Percentiles rank a stretch among this genome's conserved stretches.
Evolutionary conservation across 2,797 vertebrate species (phyloP).

Genomic region (Leuciscus waleckii): DNA sequence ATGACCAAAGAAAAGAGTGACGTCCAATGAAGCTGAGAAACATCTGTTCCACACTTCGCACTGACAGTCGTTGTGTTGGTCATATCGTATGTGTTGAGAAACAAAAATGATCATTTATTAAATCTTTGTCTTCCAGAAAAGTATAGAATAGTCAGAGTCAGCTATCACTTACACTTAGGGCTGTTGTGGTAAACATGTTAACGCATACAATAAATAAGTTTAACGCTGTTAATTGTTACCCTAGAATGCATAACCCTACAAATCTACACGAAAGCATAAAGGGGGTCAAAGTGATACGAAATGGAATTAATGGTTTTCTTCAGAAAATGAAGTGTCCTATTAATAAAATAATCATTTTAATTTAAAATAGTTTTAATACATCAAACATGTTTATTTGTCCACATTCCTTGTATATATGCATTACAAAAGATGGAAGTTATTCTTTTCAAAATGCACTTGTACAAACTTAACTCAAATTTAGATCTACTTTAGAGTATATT

Average conservation of each 20-base stretch:
- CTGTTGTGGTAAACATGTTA: neutral
- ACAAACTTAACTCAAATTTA: too few relatives aligned
- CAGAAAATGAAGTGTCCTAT: too few relatives aligned
- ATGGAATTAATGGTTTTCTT: too few relatives aligned
- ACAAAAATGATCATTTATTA: neutral
- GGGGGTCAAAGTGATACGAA: too few relatives aligned
- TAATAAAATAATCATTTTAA: too few relatives aligned
- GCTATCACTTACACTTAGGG: neutral
- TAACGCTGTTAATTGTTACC: neutral
- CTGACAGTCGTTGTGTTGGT: neutral
- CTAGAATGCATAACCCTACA: neutral
- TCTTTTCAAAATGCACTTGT: too few relatives aligned
- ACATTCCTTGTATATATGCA: too few relatives aligned
- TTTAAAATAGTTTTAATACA: too few relatives aligned
- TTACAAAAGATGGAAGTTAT: too few relatives aligned
- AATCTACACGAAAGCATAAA: neutral
- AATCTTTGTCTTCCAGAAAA: slow-evolving; percentile 4
- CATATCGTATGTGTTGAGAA: neutral
- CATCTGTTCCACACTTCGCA: neutral
- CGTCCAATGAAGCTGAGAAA: neutral
- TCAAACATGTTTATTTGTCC: too few relatives aligned
- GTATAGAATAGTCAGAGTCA: neutral
- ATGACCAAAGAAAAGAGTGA: slow-evolving; percentile 21
- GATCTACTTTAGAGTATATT: too few relatives aligned
- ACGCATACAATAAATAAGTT: neutral